These are phyloP conservation scores for Crotalus viridis DNA, from an alignment of 2,113 vertebrate species.

Conservation along the genomic window DNA sequence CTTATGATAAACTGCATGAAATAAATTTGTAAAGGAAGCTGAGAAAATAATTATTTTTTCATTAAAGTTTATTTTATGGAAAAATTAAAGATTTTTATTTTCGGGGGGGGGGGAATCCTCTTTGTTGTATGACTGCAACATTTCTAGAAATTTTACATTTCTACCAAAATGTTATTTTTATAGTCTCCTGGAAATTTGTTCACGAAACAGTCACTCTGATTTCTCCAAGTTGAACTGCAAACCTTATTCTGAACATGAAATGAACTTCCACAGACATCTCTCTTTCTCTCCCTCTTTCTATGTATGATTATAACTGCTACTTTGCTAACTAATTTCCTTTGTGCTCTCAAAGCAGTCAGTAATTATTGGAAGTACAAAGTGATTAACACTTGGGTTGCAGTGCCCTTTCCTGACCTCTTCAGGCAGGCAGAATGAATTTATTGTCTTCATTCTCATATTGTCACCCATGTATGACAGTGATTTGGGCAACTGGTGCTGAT, in stretches of 20 bases:
- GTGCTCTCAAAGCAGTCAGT: not conserved
- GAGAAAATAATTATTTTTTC: no score
- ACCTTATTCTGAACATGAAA: not conserved
- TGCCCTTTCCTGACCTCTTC: not conserved
- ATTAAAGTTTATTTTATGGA: no score
- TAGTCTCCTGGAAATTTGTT: not conserved
- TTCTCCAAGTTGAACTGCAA: not conserved
- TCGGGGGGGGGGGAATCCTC: not conserved
- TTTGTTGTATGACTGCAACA: not conserved
- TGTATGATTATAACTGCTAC: not conserved
- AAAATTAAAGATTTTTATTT: not conserved
- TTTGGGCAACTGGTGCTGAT: not conserved
- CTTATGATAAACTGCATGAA: no score
- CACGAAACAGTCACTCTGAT: not conserved
- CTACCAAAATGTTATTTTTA: not conserved
- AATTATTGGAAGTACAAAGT: not conserved
- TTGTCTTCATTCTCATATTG: not conserved
- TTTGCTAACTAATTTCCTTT: not conserved
- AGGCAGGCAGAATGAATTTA: not conserved
- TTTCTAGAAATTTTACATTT: not conserved
- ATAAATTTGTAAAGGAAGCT: no score
- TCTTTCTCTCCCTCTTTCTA: not conserved
- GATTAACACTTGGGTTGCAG: not conserved
- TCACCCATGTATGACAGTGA: not conserved
- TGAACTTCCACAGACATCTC: not conserved